Base-by-base conservation (phyloP, 2,888 invertebrate species). In the Odontocerum albicorne region DNA sequence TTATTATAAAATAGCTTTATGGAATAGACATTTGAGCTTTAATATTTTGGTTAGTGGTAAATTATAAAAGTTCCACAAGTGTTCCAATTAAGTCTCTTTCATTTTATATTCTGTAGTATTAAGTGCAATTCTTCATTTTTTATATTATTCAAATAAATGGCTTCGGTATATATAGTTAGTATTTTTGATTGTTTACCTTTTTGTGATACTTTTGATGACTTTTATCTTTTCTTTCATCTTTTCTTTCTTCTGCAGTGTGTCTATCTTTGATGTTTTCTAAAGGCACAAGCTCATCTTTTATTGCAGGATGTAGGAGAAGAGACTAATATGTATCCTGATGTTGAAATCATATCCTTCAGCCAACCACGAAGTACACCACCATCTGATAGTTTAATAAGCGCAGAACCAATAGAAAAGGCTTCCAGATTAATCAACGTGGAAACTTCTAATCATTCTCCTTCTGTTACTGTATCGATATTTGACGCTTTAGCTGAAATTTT, bases 401-500 rank as follows among this genome's bases (percentile, higher is more conserved):
- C 77, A 62, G 78, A 78, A 66, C 77, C 75, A 69, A 67, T 75
- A 63, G 66, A 70, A 61, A 75, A 76, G 69, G 67, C 74, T 53
- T 72, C 72, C 67, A 77, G 74, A 62, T 66, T 76, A 57, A 75
- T 80, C 70, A 78, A 75, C 65, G 79, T 80, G 67, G 80, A 81
- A 68, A 79, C 79, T 57, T 75, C 78, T 65, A 72, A 79, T 62
- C 77, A 80, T 66, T 79, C 79, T 64, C 76, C 77, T 61, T 79
- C 80, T 64, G 79, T 79, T 64, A 81, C 81, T 63, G 74, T 81
- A 65, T 81, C 81, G 58, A 81, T 81, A 64, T 81, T 78, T 64
- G 80, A 80, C 71, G 81, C 80, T 68, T 67, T 81, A 68, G 78
- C 81, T 67, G 80, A 81, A 62, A 78, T 81, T 66, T 74, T 81